phyloP scores from a whole-genome alignment of 2,113 vertebrate species.

The Catharus fuscescens region DNA sequence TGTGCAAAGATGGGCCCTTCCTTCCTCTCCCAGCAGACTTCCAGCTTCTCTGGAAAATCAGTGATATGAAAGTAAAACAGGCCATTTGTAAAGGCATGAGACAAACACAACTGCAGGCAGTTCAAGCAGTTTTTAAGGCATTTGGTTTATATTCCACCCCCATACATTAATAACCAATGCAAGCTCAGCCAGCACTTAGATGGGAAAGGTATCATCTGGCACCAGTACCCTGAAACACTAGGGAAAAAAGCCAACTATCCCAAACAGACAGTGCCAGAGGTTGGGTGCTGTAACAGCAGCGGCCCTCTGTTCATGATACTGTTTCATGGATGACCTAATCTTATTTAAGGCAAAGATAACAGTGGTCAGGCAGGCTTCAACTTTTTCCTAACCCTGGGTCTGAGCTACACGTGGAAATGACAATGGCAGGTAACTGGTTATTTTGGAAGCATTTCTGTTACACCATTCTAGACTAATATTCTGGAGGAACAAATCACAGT shows the following conservation, averaged over 20 bases:
- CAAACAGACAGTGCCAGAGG: neutral
- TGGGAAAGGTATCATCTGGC: neutral
- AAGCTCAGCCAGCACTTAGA: neutral
- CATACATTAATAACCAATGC: neutral
- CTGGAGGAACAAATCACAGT: neutral
- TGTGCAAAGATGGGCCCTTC: neutral
- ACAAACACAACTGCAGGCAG: neutral
- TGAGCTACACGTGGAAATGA: neutral
- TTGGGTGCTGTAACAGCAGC: neutral
- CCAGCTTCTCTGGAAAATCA: neutral
- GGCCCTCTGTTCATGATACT: neutral
- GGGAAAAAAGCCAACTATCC: neutral
- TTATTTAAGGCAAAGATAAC: neutral
- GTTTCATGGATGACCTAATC: neutral
- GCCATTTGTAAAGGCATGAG: neutral
- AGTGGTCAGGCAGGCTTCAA: neutral
- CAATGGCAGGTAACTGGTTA: neutral
- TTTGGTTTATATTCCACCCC: neutral
- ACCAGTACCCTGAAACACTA: neutral
- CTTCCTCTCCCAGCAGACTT: neutral
- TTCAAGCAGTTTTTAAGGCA: neutral
- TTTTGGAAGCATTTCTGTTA: neutral
- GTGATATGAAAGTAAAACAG: neutral
- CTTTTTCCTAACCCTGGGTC: neutral
- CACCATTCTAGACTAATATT: neutral